phyloP scores from a whole-genome alignment of 2,113 vertebrate species.

The Esox niger region DNA sequence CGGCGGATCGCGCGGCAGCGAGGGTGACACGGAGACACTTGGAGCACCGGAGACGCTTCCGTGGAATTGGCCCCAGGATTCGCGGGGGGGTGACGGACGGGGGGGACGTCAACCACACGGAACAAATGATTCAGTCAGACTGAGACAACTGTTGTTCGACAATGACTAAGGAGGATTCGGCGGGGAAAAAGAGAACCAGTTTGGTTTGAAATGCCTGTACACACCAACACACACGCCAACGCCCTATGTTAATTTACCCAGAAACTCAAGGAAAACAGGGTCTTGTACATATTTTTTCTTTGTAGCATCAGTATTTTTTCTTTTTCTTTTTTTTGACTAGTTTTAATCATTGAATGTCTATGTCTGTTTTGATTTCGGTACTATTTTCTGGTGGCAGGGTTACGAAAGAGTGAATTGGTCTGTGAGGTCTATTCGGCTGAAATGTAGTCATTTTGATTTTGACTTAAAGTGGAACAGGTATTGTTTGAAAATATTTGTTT shows the following conservation, averaged over 20 bases:
- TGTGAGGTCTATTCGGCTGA: conserved; percentile 73
- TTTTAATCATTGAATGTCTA: conserved; percentile 83
- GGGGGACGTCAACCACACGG: conserved; percentile 42
- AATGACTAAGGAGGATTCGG: conserved; percentile 38
- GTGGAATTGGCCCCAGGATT: conserved; percentile 84
- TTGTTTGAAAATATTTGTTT: conserved; percentile 77
- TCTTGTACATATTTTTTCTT: conserved; percentile 99
- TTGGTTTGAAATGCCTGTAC: conserved; percentile 51
- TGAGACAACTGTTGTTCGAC: conserved; percentile 31
- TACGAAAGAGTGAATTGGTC: conserved; percentile 73
- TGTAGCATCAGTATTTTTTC: conserved; percentile 94
- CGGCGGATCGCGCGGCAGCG: conserved; percentile 63
- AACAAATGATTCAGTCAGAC: conserved; percentile 8
- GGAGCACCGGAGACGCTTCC: conserved; percentile 77
- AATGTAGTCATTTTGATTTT: conserved; percentile 70
- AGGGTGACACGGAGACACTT: not conserved
- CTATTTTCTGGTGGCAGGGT: conserved; percentile 62
- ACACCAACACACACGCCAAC: conserved; percentile 54
- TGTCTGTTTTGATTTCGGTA: conserved; percentile 74
- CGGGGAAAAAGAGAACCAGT: conserved; percentile 43
- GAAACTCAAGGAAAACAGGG: conserved; percentile 92
- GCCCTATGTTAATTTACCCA: conserved; percentile 65
- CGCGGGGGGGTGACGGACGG: too few species aligned
- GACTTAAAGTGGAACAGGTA: conserved; percentile 76
- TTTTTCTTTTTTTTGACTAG: conserved; percentile 79